A percentile compares a stretch with the other conserved stretches of the same genome.
Conservation (phyloP, 2,888 invertebrate species). For the Drosophila anomalata region DNA sequence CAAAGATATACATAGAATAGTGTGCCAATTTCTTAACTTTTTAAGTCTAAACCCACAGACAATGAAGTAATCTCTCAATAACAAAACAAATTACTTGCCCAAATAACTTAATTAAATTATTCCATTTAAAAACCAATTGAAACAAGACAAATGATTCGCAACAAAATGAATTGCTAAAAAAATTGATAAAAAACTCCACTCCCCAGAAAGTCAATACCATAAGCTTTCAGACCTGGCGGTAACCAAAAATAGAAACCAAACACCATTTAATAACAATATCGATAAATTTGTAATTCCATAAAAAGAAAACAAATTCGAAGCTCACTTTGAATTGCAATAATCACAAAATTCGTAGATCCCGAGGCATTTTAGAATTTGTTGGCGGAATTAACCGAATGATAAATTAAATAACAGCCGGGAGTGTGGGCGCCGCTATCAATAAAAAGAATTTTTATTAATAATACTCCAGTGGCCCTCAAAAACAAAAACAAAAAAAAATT, state of each 20-base stretch:
- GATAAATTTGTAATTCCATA: constrained; percentile 47
- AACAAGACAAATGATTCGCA: constrained; percentile 17
- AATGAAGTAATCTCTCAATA: constrained; percentile 31
- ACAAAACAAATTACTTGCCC: constrained; percentile 17
- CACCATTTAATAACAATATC: constrained; percentile 46
- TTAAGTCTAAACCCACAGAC: background rate
- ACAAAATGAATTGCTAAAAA: constrained; percentile 40
- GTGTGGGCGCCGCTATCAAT: constrained; percentile 61
- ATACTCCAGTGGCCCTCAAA: constrained; percentile 14
- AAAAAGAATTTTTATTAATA: constrained; percentile 49
- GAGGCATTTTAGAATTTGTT: constrained; percentile 49
- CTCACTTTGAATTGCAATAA: constrained; percentile 71
- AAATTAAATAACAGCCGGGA: constrained; percentile 50
- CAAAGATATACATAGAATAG: background rate
- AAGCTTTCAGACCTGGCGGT: constrained; percentile 29
- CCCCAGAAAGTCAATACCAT: constrained; percentile 30
- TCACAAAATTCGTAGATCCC: constrained; percentile 60
- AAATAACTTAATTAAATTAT: constrained; percentile 42
- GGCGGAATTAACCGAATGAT: constrained; percentile 57
- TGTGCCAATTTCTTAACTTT: no score
- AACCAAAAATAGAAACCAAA: constrained; percentile 42
- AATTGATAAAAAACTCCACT: constrained; percentile 15
- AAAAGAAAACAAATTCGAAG: constrained; percentile 34
- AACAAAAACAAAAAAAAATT: constrained; percentile 5
- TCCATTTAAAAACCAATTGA: constrained; percentile 41